Evolutionary conservation across 2,888 invertebrate genomes (phyloP), one percentile per base, ranked within the genome.

Genomic region (Apamea crenata): DNA sequence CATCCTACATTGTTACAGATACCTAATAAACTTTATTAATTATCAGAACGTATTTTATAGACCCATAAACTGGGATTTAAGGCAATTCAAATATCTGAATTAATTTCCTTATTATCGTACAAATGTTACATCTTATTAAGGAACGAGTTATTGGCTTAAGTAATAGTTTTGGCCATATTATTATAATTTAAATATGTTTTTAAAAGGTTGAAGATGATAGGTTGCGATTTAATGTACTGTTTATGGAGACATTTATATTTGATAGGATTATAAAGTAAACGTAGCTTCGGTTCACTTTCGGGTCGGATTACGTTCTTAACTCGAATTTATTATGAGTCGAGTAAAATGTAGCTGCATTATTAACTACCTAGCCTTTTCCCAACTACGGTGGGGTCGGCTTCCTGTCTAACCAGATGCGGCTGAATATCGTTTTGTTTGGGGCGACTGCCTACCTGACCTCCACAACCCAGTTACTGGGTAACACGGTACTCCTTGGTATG

Each of bases 11-110:
- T 91, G 91, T 93, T 91, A 91, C 88, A 85, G 75, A 84, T 87
- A 83, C 81, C 85, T 88, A 82, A 90, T 93, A 92, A 93, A 91
- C 77, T 91, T 91, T 91, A 92, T 92, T 92, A 92, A 93, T 93
- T 93, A 92, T 91, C 88, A 91, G 91, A 89, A 78, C 81, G 83
- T 87, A 88, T 91, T 92, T 92, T 91, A 92, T 92, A 75, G 90
- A 66, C 86, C 90, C 89, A 89, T 93, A 92, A 93, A 92, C 80
- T 88, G 85, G 90, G 84, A 88, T 89, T 89, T 91, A 90, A 89
- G 83, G 89, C 86, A 85, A 88, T 91, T 90, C 86, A 87, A 91
- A 91, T 88, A 85, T 90, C 88, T 85, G 80, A 87, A 88, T 91
- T 91, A 89, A 92, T 90, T 90, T 90, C 84, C 88, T 83, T 89